These are phyloP conservation scores for Nestor notabilis DNA, from an alignment of 2,113 vertebrate species.

Conservation along the genomic window DNA sequence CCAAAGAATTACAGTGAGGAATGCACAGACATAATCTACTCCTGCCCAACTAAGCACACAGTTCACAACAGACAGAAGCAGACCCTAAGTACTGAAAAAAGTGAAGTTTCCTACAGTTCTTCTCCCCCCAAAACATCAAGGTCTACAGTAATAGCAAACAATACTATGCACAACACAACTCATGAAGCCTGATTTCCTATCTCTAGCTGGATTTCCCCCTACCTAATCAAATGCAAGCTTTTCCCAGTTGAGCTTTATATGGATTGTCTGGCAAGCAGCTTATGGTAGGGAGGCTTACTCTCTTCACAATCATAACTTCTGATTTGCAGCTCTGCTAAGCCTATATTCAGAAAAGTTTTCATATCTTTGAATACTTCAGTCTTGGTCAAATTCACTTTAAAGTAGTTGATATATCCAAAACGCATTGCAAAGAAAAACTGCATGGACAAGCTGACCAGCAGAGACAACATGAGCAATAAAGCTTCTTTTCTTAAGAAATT, in stretches of 20 bases:
- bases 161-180: background rate
- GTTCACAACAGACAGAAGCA: background rate
- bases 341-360: background rate
- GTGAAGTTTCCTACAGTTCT: background rate
- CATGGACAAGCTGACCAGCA: background rate
- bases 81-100: background rate
- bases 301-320: background rate
- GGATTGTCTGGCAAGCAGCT: background rate
- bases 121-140: background rate
- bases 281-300: background rate
- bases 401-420: background rate
- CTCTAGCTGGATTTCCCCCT: background rate
- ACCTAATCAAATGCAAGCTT: background rate
- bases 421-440: background rate
- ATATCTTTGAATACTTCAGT: background rate
- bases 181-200: background rate
- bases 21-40: background rate
- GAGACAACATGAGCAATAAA: background rate
- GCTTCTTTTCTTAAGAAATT: background rate
- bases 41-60: background rate
- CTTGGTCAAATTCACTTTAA: background rate
- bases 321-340: background rate
- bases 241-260: background rate
- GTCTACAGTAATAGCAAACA: background rate
- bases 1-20: background rate